These are phyloP conservation scores for Rhinophrynus dorsalis DNA, from an alignment of 2,797 vertebrate genomes.

Conservation along the genomic window DNA sequence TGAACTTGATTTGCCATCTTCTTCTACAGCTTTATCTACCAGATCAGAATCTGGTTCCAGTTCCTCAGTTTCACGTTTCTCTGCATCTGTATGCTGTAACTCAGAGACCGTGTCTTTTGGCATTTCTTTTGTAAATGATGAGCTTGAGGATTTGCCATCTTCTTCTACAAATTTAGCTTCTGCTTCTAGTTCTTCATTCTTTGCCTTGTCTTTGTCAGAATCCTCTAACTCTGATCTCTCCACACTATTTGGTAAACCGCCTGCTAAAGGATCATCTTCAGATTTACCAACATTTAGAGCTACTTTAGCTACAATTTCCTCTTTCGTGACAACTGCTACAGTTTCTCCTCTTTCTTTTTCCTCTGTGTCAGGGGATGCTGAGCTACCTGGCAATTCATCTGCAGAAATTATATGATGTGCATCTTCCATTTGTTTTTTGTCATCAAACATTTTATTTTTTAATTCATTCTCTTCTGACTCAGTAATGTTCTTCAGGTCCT, in stretches of 20 bases:
- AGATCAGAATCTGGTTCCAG: neutral
- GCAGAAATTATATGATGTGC: too few relatives aligned
- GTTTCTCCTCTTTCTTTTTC: too few relatives aligned
- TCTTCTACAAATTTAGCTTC: neutral
- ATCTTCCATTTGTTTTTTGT: too few relatives aligned
- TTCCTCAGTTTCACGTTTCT: neutral
- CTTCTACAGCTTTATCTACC: neutral
- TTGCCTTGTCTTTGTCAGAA: neutral
- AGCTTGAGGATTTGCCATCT: neutral
- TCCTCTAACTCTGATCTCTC: neutral
- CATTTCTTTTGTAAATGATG: too few relatives aligned
- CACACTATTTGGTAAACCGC: neutral
- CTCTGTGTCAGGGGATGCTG: too few relatives aligned
- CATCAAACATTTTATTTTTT: too few relatives aligned
- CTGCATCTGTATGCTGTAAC: too few relatives aligned
- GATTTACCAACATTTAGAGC: neutral
- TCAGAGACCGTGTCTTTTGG: too few relatives aligned
- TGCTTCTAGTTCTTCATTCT: neutral
- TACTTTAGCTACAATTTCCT: neutral
- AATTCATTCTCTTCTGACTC: too few relatives aligned
- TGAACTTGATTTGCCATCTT: neutral
- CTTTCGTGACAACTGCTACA: too few relatives aligned
- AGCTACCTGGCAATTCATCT: too few relatives aligned
- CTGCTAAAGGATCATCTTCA: neutral
- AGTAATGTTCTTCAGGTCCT: too few relatives aligned